A percentile compares a stretch with the other conserved stretches of the same genome.
phyloP scores from a whole-genome alignment of 2,113 vertebrate genomes.

The Brevimyrus niger region DNA sequence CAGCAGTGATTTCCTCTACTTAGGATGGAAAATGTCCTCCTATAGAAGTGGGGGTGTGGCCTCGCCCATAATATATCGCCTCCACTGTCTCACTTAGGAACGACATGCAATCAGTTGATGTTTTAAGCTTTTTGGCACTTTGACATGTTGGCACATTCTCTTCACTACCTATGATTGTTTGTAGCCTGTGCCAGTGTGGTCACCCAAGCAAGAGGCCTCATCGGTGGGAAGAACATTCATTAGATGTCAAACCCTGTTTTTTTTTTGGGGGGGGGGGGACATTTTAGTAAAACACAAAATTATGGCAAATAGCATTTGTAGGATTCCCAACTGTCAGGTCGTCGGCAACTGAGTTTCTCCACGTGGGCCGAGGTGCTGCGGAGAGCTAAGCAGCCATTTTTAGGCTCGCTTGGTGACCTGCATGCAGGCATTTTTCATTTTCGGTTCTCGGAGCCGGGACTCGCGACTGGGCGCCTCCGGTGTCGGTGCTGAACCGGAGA shows the following conservation, averaged over 20 bases:
- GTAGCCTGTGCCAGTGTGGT: neutral
- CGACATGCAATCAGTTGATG: neutral
- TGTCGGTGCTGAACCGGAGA: neutral
- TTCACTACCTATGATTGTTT: neutral
- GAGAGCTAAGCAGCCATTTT: neutral
- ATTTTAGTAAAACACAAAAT: neutral
- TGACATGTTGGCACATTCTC: neutral
- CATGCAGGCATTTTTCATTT: neutral
- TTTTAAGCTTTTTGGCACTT: neutral
- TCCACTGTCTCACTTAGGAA: neutral
- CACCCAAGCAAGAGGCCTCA: neutral
- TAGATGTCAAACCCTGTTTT: neutral
- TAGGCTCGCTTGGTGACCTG: neutral
- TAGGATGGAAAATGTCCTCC: neutral
- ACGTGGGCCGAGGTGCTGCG: neutral
- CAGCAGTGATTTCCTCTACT: neutral
- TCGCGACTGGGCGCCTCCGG: neutral
- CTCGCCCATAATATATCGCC: neutral
- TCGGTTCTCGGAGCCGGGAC: neutral
- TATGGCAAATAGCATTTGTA: neutral
- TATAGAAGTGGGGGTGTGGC: neutral
- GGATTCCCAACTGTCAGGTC: neutral
- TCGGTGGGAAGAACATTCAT: neutral
- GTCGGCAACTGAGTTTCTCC: neutral
- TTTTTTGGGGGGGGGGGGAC: neutral